Base-by-base conservation (phyloP, 2,888 invertebrate genomes). In the Nomada hirtipes region DNA sequence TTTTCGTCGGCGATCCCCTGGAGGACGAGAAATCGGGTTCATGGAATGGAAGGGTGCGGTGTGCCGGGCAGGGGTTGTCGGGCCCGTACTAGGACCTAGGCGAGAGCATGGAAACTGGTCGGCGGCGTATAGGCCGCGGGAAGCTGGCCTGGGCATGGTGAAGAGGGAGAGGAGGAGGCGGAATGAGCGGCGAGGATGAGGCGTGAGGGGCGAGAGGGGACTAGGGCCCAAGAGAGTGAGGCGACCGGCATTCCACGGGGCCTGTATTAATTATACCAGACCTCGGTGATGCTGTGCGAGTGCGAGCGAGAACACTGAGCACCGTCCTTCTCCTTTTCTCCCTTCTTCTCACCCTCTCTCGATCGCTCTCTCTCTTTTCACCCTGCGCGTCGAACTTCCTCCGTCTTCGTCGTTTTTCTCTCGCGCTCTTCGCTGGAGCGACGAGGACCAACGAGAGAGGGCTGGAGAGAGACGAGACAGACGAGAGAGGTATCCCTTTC, bases 181-280 rank as follows among this genome's bases (percentile, higher is more conserved):
- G 85, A 79, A 86, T 71, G 85, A 84, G 85, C 72, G 85, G 80
- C 53, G 83, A 73, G 80, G 80, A 83, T 77, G 83, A 77, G 77
- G 67, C 63, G 75, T 57, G 83, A 80, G 83, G 65, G 79, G 82
- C 71, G 76, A 74, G 79, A 26, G 61, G 79, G 77, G 79, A 52
- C 73, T 68, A 83, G 82, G 88, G 85, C 78, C 86, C 79, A 77
- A 87, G 88, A 88, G 91, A 92, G 92, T 91, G 92, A 92, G 91
- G 91, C 92, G 92, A 91, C 91, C 92, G 90, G 92, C 93, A 93
- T 93, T 93, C 93, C 93, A 92, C 89, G 91, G 90, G 90, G 92
- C 92, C 92, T 91, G 92, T 92, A 93, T 93, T 93, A 93, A 93
- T 93, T 93, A 93, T 93, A 93, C 92, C 90, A 89, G 91, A 89